Evolutionary conservation across 2,113 vertebrate genomes (phyloP).

Genomic region (Zosterops japonicus): DNA sequence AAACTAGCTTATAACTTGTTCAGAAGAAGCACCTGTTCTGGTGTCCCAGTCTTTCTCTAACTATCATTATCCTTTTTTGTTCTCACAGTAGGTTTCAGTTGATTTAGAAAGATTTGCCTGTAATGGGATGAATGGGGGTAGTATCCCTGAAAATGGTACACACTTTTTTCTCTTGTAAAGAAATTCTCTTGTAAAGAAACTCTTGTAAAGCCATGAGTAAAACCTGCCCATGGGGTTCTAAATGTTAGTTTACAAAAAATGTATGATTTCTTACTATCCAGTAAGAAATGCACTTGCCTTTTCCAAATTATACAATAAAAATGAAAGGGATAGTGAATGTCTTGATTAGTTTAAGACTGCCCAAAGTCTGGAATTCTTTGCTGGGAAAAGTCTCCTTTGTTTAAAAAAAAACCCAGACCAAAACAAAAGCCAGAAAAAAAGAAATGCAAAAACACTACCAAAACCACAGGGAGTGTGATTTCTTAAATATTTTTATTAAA

Average conservation of each 20-base stretch:
- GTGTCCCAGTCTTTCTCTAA: background rate
- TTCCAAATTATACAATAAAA: background rate
- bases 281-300: background rate
- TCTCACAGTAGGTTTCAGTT: background rate
- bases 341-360: background rate
- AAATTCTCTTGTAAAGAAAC: background rate
- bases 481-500: background rate
- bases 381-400: background rate
- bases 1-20: background rate
- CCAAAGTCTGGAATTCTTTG: background rate
- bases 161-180: background rate
- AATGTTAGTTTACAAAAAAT: background rate
- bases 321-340: background rate
- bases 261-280: background rate
- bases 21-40: background rate
- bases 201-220: background rate
- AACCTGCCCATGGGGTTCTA: fast-evolving
- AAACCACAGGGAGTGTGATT: background rate
- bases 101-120: background rate
- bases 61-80: background rate
- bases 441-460: background rate
- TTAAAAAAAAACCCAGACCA: background rate
- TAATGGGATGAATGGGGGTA: background rate
- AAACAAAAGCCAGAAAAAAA: background rate
- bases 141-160: background rate